phyloP scores from a whole-genome alignment of 2,797 vertebrate species.

The Notolabrus celidotus region DNA sequence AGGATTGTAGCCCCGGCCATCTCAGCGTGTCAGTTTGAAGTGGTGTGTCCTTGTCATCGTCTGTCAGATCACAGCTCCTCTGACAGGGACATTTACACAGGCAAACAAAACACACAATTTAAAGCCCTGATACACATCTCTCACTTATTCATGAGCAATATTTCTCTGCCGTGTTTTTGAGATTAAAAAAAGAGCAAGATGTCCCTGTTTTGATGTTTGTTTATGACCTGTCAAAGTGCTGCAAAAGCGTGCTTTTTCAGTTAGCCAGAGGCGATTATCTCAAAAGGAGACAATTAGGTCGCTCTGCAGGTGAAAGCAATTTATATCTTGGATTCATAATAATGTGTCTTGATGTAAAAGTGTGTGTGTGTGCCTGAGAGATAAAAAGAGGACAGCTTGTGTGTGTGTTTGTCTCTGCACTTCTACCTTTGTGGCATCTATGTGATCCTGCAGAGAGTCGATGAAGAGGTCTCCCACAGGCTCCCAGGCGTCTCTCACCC shows the following conservation, averaged over 20 bases:
- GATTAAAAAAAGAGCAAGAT: slow-evolving; percentile 7
- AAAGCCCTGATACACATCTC: slow-evolving; percentile 30
- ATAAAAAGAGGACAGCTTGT: slow-evolving; percentile 4
- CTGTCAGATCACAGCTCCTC: slow-evolving; percentile 56
- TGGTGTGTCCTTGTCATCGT: slow-evolving; percentile 51
- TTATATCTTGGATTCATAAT: slow-evolving; percentile 27
- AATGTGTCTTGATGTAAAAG: slow-evolving; percentile 4
- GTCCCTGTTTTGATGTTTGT: slow-evolving; percentile 56
- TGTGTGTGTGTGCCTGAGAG: background rate
- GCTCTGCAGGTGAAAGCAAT: slow-evolving; percentile 38
- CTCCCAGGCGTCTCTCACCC: slow-evolving; percentile 93
- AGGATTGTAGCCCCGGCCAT: slow-evolving; percentile 40
- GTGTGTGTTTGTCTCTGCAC: background rate
- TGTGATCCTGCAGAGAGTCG: slow-evolving; percentile 96
- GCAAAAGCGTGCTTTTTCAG: slow-evolving; percentile 18
- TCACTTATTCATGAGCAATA: slow-evolving; percentile 38
- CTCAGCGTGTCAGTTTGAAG: slow-evolving; percentile 46
- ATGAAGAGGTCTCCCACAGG: slow-evolving; percentile 98
- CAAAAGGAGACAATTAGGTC: slow-evolving; percentile 50
- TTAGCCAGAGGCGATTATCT: slow-evolving; percentile 34
- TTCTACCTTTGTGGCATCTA: slow-evolving; percentile 94
- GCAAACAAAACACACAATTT: slow-evolving; percentile 46
- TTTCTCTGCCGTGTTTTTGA: slow-evolving; percentile 1
- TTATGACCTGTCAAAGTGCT: slow-evolving; percentile 28
- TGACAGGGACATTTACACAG: slow-evolving; percentile 12